A percentile compares a stretch with the other conserved stretches of the same genome.
Evolutionary conservation across 2,888 invertebrate species (phyloP).

Genomic region (Leptogaster cylindrica): DNA sequence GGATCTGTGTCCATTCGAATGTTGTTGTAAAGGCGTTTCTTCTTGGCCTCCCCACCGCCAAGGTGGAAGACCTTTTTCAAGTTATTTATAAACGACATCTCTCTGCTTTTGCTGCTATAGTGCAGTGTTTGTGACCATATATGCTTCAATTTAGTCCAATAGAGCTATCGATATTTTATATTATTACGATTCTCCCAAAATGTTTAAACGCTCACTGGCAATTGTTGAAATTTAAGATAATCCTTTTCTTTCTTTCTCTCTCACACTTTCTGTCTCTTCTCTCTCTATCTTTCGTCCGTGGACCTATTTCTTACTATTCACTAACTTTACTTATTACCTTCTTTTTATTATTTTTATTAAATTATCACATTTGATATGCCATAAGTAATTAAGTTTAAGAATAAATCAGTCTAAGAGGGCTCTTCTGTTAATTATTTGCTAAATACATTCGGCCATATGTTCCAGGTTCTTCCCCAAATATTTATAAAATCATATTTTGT

Average conservation of each 20-base stretch:
- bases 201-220: neutral
- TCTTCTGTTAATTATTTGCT: constrained; percentile 1
- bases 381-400: constrained; percentile 43
- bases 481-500: no score
- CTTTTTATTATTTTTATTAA: constrained; percentile 31
- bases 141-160: constrained; percentile 15
- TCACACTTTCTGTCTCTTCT: no score
- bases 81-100: constrained; percentile 91
- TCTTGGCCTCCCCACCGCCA: constrained; percentile 85
- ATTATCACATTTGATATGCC: constrained; percentile 47
- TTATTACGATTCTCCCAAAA: constrained; percentile 3
- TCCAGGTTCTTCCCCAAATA: no score
- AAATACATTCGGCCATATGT: constrained; percentile 10
- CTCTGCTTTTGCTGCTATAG: constrained; percentile 42
- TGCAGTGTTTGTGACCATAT: constrained; percentile 28
- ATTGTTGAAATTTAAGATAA: no score
- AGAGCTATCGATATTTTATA: constrained; percentile 12
- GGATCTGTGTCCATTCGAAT: constrained; percentile 94
- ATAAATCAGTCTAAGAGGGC: constrained; percentile 41
- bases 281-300: constrained; percentile 28
- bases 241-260: no score
- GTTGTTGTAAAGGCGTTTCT: constrained; percentile 86
- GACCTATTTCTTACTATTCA: constrained; percentile 28
- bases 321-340: constrained; percentile 21
- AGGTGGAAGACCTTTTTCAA: constrained; percentile 92